Evolutionary conservation across 53 echinoderm and acorn worm genomes (phyloP).

Genomic region (Temnopleurus reevesii): DNA sequence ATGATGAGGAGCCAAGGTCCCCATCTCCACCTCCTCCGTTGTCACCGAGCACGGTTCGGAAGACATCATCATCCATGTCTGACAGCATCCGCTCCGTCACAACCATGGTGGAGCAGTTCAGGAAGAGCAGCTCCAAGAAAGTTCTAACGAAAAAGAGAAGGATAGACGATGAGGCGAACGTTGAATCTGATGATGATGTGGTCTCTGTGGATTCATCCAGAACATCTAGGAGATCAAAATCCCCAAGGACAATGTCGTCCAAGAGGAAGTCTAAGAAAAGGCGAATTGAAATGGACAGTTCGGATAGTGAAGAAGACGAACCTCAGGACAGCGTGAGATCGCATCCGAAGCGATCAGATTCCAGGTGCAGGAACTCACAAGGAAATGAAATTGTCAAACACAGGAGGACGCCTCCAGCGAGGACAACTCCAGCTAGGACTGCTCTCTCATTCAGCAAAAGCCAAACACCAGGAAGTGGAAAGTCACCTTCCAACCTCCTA

Average conservation of each 20-base stretch:
- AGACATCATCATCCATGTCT: constrained; percentile 48
- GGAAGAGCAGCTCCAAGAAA: constrained; percentile 2
- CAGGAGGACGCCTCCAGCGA: not conserved
- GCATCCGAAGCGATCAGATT: not conserved
- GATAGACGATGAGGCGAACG: not conserved
- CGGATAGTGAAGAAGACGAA: not conserved
- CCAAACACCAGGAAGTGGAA: not conserved
- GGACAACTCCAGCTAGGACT: not conserved
- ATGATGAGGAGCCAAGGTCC: constrained; percentile 59
- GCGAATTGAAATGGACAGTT: not conserved
- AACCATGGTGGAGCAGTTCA: constrained; percentile 55
- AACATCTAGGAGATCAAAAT: not conserved
- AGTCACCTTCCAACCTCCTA: not conserved
- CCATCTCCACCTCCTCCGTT: constrained; percentile 85
- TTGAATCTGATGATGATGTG: not conserved
- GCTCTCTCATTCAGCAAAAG: not conserved
- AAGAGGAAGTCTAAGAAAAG: constrained; percentile 7
- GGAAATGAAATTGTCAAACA: not conserved
- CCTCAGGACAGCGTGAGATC: not conserved
- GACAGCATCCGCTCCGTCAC: constrained; percentile 68
- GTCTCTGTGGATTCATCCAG: not conserved
- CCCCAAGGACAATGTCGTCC: not conserved
- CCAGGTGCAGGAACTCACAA: not conserved
- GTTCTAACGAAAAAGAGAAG: not conserved
- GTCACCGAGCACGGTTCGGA: constrained; percentile 59